Base-by-base conservation (phyloP, 2,888 invertebrate genomes). In the Elysia crispata region DNA sequence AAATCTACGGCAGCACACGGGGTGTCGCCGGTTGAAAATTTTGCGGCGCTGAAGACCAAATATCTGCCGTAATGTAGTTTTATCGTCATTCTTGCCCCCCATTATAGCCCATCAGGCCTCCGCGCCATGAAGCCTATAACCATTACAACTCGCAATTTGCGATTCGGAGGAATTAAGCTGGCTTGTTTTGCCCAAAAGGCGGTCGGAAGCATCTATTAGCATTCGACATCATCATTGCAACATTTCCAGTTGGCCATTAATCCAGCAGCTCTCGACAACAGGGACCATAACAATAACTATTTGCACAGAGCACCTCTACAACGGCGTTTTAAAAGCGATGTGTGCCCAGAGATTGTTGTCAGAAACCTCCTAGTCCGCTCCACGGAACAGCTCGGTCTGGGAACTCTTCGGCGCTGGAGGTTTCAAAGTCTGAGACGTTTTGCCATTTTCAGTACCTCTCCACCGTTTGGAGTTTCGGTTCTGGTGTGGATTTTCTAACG, bases 221-320 rank as follows among this genome's bases (percentile, higher is more conserved):
- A 78, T 78, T 78, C 30, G n/a, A 73, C 64, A 78, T 73, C 25
- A 33, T 73, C 64, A 73, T 78, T 50, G 70, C 33, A 78, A 72
- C 78, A 73, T 73, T 78, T 72, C 62, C 73, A 28, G 50, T 20
- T 18, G 30, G 41, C 50, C 78, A 31, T 66, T 64, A 78, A 78
- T 73, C 30, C 13, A 20, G 33, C 20, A 18, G 1, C 30, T 49
- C 20, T n/a, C n/a, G n/a, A n/a, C n/a, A 41, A 41, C 41, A 41
- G 41, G 1, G 54, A 72, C 78, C 33, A 77, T 77, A 77, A 77
- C 70, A 78, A 78, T 78, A 78, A 78, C 78, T 73, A 33, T 78
- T 73, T 41, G 72, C 25, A 30, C 23, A 49, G 64, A 72, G 28
- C 23, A 41, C 72, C 41, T 3, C 41, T 41, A 41, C 41, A 20